A percentile compares a stretch with the other conserved stretches of the same genome.
These are phyloP conservation scores for Therioaphis trifolii DNA, from an alignment of 2,888 invertebrate species.

Conservation along the genomic window DNA sequence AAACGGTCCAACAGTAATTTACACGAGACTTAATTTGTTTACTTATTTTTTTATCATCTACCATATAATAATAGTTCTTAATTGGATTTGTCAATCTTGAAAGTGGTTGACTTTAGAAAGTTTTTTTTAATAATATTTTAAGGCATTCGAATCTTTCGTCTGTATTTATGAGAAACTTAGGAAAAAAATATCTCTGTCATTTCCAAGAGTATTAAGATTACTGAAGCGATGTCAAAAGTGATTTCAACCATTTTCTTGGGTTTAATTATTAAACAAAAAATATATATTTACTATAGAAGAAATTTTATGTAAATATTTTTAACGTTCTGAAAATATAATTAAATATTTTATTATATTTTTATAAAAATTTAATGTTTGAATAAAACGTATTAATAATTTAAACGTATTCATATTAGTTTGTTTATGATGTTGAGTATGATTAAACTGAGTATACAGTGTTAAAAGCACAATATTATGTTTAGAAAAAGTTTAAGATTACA, in stretches of 20 bases:
- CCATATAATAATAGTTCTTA: conserved; percentile 54
- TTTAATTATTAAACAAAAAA: conserved; percentile 31
- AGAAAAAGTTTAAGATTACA: too few species aligned
- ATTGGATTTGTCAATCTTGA: conserved; percentile 59
- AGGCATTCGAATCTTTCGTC: conserved; percentile 42
- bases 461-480: too few species aligned
- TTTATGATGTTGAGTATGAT: too few species aligned
- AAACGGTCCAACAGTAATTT: conserved; percentile 53
- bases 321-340: too few species aligned
- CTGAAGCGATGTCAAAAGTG: conserved; percentile 23
- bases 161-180: conserved; percentile 10
- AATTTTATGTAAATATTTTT: not conserved
- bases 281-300: not conserved
- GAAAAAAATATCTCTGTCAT: conserved; percentile 47
- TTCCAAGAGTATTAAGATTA: conserved; percentile 26
- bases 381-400: too few species aligned
- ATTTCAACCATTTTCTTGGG: not conserved
- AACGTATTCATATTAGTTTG: too few species aligned
- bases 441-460: too few species aligned
- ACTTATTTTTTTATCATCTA: conserved; percentile 36
- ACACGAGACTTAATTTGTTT: conserved; percentile 59
- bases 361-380: too few species aligned
- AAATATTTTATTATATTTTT: too few species aligned
- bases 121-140: conserved; percentile 44
- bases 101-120: conserved; percentile 53